A percentile compares a stretch with the other conserved stretches of the same genome.
Evolutionary conservation across 2,797 vertebrate species (phyloP).

Genomic region (Macropus fuliginosus): DNA sequence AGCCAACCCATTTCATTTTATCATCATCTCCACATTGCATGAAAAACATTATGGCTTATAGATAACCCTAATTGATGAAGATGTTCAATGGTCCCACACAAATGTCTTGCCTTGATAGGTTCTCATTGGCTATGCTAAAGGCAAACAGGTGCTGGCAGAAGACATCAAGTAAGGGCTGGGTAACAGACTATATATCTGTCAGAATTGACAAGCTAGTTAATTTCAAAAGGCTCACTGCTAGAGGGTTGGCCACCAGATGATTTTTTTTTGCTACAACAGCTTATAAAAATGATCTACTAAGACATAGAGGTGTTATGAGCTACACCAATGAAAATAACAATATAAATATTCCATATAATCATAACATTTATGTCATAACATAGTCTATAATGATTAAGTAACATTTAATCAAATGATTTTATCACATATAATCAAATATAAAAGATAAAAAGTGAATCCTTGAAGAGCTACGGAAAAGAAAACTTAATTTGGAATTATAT

Average conservation of each 20-base stretch:
- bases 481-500: background rate
- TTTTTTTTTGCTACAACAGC: background rate
- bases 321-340: background rate
- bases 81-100: background rate
- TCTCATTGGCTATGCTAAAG: background rate
- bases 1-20: background rate
- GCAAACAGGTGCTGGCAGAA: background rate
- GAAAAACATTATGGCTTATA: background rate
- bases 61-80: background rate
- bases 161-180: background rate
- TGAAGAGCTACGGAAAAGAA: background rate
- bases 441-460: background rate
- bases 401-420: background rate
- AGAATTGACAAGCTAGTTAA: background rate
- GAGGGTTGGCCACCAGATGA: background rate
- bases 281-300: background rate
- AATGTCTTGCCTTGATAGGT: background rate
- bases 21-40: slow-evolving; percentile 21
- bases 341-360: background rate
- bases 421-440: background rate
- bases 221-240: background rate
- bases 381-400: background rate
- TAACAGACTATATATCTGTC: background rate
- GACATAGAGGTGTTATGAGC: background rate
- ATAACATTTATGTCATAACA: background rate